Percentiles rank a stretch among this genome's conserved stretches.
Conservation (phyloP, 2,113 vertebrate genomes). For the Rattus norvegicus region GRCr8 NC_086031.1:38790501-38791000, state of each 20-base stretch:
- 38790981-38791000: no score
- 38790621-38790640: background rate
- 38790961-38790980: background rate
- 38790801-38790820: background rate
- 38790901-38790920: background rate
- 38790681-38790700: background rate
- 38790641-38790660: background rate
- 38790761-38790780: background rate
- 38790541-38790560: background rate
- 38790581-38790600: background rate
- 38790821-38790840: background rate
- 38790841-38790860: background rate
- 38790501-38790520: background rate
- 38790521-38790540: background rate
- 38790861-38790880: background rate
- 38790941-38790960: background rate
- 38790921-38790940: background rate
- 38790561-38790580: background rate
- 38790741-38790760: background rate
- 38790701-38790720: background rate
- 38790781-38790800: no score
- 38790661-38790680: background rate
- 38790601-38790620: background rate
- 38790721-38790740: constrained; percentile 10
- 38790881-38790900: background rate